Evolutionary conservation across 2,888 invertebrate species (phyloP).

Genomic region (Mechanitis mazaeus): DNA sequence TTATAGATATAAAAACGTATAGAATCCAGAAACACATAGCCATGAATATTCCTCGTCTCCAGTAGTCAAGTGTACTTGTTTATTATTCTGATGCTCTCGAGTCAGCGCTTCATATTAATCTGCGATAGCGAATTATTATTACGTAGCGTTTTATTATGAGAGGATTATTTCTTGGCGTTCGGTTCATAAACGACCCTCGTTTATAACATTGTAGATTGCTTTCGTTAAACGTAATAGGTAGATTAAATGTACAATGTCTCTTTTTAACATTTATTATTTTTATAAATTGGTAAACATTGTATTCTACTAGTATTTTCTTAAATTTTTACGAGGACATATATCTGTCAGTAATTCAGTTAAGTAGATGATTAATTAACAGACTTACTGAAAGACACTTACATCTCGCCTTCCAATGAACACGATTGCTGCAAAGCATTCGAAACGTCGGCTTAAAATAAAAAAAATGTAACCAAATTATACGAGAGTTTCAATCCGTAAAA

Average conservation of each 20-base stretch:
- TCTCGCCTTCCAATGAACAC: too few species aligned
- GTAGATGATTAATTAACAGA: too few species aligned
- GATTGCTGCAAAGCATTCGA: too few species aligned
- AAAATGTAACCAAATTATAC: too few species aligned
- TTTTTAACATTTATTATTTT: background rate
- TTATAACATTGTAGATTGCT: slow-evolving; percentile 3
- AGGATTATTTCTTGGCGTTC: slow-evolving; percentile 23
- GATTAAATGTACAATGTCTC: background rate
- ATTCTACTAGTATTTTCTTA: too few species aligned
- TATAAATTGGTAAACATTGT: too few species aligned
- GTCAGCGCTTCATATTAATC: slow-evolving; percentile 23
- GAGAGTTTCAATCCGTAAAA: too few species aligned
- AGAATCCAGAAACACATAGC: background rate
- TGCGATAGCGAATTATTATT: slow-evolving; percentile 23
- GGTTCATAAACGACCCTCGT: slow-evolving; percentile 31
- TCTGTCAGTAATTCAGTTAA: too few species aligned
- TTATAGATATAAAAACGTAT: background rate
- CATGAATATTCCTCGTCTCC: slow-evolving; percentile 17
- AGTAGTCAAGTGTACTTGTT: slow-evolving; percentile 23
- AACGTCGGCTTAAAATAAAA: too few species aligned
- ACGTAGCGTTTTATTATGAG: slow-evolving; percentile 14
- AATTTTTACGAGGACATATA: too few species aligned
- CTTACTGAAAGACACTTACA: too few species aligned
- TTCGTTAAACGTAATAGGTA: background rate
- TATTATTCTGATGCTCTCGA: slow-evolving; percentile 23